These are phyloP conservation scores for Zeuzera pyrina DNA, from an alignment of 2,888 invertebrate species.

Conservation along the genomic window DNA sequence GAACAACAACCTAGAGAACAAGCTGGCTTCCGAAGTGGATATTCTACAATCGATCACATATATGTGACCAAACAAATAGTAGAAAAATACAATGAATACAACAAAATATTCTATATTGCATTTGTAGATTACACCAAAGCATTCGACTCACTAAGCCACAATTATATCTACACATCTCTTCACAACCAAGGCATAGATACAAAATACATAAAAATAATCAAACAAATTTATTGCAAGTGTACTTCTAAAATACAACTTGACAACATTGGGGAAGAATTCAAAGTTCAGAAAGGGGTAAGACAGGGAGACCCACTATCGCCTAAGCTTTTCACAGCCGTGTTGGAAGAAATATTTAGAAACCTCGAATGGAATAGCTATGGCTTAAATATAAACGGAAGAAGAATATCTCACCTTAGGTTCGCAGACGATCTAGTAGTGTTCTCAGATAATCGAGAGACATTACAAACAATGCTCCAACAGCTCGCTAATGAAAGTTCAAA, in stretches of 20 bases:
- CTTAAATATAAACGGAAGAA: slow-evolving; percentile 5
- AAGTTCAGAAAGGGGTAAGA: slow-evolving; percentile 12
- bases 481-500: slow-evolving; percentile 15
- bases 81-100: slow-evolving; percentile 14
- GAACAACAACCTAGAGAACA: slow-evolving; percentile 18
- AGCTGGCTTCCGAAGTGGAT: slow-evolving; percentile 16
- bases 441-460: slow-evolving; percentile 11
- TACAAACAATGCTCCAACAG: slow-evolving; percentile 15
- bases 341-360: slow-evolving; percentile 7
- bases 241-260: slow-evolving; percentile 17
- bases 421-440: slow-evolving; percentile 7
- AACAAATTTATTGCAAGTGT: slow-evolving; percentile 15
- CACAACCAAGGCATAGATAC: slow-evolving; percentile 12
- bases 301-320: slow-evolving; percentile 14
- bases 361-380: slow-evolving; percentile 8
- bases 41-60: slow-evolving; percentile 17
- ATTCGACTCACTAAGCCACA: slow-evolving; percentile 15
- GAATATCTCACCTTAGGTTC: slow-evolving; percentile 7
- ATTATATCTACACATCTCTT: slow-evolving; percentile 13
- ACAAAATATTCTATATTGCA: slow-evolving; percentile 11
- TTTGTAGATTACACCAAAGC: slow-evolving; percentile 20
- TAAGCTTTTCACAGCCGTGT: slow-evolving; percentile 10
- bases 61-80: slow-evolving; percentile 13
- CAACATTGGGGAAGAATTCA: slow-evolving; percentile 11
- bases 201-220: slow-evolving; percentile 16